phyloP scores from a whole-genome alignment of 2,113 vertebrate species.

The Catagonus wagneri region DNA sequence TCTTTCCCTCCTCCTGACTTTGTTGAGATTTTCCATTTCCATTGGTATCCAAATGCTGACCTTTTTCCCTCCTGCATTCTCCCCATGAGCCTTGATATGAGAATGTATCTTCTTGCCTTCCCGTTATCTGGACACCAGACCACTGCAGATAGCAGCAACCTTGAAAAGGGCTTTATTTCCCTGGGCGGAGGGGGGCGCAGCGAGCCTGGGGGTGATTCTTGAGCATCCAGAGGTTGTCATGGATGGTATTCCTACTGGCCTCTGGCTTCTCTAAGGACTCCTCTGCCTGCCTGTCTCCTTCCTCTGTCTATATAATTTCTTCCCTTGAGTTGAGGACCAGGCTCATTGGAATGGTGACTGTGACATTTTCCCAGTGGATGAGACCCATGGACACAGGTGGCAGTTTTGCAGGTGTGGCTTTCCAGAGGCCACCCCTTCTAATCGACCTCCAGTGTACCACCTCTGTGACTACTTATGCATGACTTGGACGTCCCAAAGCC shows the following conservation, averaged over 20 bases:
- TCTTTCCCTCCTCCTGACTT: neutral
- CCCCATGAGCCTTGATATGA: neutral
- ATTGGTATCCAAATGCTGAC: constrained; percentile 31
- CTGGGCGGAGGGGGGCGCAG: neutral
- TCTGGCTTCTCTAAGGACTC: neutral
- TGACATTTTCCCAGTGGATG: neutral
- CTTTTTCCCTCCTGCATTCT: constrained; percentile 57
- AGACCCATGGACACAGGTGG: neutral
- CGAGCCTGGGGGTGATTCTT: neutral
- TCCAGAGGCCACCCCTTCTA: neutral
- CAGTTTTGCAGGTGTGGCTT: neutral
- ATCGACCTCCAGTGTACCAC: neutral
- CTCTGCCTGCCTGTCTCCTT: neutral
- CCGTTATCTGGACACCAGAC: constrained; percentile 17
- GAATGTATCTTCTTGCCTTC: constrained; percentile 36
- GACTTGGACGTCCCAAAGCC: neutral
- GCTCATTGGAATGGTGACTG: neutral
- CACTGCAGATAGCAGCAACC: neutral
- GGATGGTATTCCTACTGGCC: neutral
- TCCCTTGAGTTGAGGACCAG: neutral
- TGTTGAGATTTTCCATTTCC: constrained; percentile 51
- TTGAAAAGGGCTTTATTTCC: neutral
- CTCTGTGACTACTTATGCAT: neutral
- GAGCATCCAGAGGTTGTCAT: neutral
- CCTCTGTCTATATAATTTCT: neutral